Evolutionary conservation across 2,797 vertebrate genomes (phyloP), one percentile per base, ranked within the genome.

Genomic region (Peromyscus eremicus): DNA sequence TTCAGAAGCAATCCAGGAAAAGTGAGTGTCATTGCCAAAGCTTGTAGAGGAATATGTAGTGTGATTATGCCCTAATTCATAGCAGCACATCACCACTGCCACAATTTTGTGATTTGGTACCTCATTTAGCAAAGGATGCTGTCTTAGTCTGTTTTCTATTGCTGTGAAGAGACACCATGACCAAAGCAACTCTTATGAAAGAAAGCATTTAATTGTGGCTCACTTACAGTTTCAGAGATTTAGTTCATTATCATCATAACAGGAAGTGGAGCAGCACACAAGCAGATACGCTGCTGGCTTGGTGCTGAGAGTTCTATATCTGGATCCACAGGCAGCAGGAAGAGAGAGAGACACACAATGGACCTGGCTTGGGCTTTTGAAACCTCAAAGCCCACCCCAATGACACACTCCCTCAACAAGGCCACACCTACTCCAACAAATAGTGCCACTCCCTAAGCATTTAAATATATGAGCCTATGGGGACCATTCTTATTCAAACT

Each of bases 111-210:
- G 34, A 92, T 82, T 40, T 2, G n/a, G 23, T 25, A 60, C 86
- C 43, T 83, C 52, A 55, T 85, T 43, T 81, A 40, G 66, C 37
- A 87, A 91, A 96, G 64, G 55, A n/a, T 88, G 73, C 17, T n/a
- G 25, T 70, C 55, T 92, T n/a, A 94, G 49, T 21, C 62, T 34
- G 43, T 23, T 6, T 68, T 34, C 43, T 34, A 23, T 7, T 46
- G 29, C 40, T 68, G 29, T 68, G 82, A 68, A 85, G 82, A 68
- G 29, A 85, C 29, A 34, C 82, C 40, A 64, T 14, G 29, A 85
- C 62, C 82, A 34, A 66, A 27, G 40, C 40, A 46, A 66, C 62
- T 23, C 40, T 46, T 66, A 46, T 3, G 40, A 84, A 66, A 23
- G 40, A 84, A 46, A 46, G 3, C 17, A 23, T 68, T 66, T 84